Evolutionary conservation across 2,797 vertebrate genomes (phyloP).

Genomic region (Bovichtus diacanthus): DNA sequence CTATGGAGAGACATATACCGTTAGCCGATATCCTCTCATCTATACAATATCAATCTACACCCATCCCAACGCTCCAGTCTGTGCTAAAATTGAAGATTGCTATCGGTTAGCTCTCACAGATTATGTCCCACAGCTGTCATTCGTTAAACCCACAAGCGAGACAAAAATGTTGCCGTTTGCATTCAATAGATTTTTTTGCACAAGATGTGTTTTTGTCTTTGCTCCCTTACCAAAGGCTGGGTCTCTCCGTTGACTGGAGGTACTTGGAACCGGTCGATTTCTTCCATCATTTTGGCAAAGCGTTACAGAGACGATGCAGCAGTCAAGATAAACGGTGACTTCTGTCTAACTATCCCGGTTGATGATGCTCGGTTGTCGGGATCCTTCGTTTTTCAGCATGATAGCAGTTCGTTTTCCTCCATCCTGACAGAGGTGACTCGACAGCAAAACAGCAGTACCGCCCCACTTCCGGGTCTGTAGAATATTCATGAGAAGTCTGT

Average conservation of each 20-base stretch:
- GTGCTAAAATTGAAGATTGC: constrained; percentile 37
- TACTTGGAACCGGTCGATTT: constrained; percentile 97
- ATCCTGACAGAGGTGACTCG: constrained; percentile 91
- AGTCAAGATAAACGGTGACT: constrained; percentile 21
- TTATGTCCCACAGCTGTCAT: constrained; percentile 41
- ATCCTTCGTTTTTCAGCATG: constrained; percentile 72
- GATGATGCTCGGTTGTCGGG: constrained; percentile 42
- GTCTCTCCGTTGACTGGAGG: constrained; percentile 95
- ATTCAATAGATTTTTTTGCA: constrained; percentile 22
- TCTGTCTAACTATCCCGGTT: constrained; percentile 30
- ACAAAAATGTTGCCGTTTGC: not conserved
- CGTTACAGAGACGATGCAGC: constrained; percentile 34
- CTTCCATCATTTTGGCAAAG: constrained; percentile 93
- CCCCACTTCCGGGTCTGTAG: constrained; percentile 87
- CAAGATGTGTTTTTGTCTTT: constrained; percentile 34
- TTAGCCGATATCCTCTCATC: constrained; percentile 28
- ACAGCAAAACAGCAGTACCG: constrained; percentile 84
- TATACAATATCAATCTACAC: constrained; percentile 44
- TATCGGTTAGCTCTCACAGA: constrained; percentile 42
- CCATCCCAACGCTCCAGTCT: constrained; percentile 43
- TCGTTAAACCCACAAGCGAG: constrained; percentile 22
- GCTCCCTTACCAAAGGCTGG: constrained; percentile 92
- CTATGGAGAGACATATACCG: not conserved
- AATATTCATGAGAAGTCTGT: constrained; percentile 57
- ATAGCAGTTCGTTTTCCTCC: constrained; percentile 82